Evolutionary conservation across 2,888 invertebrate species (phyloP).

Genomic region (Hartigia nigra): DNA sequence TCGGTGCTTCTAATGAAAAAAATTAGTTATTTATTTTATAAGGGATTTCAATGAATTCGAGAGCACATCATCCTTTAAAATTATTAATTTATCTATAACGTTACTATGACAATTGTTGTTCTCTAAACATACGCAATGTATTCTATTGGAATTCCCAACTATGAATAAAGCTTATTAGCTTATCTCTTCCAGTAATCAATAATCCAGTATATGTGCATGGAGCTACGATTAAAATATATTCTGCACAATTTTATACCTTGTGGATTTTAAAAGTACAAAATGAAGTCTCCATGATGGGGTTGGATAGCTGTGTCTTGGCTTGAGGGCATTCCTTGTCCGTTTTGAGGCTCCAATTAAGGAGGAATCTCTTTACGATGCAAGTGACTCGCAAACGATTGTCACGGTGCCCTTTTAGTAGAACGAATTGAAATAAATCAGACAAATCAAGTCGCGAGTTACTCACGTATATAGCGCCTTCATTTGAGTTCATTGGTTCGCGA

Average conservation of each 20-base stretch:
- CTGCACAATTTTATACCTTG: not conserved
- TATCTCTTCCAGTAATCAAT: not conserved
- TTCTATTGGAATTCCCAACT: not conserved
- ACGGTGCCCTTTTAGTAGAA: not conserved
- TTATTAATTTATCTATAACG: not conserved
- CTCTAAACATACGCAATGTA: not conserved
- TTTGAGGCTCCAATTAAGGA: not conserved
- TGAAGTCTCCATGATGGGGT: not conserved
- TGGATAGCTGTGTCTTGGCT: not conserved
- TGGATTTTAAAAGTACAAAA: not conserved
- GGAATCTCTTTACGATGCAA: not conserved
- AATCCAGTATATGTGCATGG: not conserved
- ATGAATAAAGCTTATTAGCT: not conserved
- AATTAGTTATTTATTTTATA: not conserved
- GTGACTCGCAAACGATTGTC: not conserved
- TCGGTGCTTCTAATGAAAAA: not conserved
- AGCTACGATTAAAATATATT: not conserved
- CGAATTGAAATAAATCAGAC: constrained; percentile 8
- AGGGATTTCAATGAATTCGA: not conserved
- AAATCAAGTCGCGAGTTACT: constrained; percentile 6
- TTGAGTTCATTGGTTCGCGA: constrained; percentile 1
- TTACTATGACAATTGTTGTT: not conserved
- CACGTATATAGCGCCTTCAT: not conserved
- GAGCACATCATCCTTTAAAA: not conserved
- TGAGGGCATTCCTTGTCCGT: not conserved